These are phyloP conservation scores for Euwallacea fornicatus DNA, from an alignment of 1,140 invertebrate species.

Conservation along the genomic window DNA sequence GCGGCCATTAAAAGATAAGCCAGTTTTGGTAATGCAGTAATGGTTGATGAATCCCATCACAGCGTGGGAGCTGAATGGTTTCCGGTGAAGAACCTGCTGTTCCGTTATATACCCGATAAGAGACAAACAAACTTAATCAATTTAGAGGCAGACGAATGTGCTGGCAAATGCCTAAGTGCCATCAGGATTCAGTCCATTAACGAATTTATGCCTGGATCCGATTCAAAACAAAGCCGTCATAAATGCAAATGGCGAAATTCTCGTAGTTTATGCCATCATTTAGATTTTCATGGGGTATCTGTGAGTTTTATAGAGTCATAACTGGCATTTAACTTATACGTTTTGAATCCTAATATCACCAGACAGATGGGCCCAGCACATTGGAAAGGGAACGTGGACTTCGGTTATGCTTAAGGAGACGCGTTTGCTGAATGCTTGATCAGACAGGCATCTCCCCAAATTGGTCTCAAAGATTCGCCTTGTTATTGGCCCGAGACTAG, in stretches of 20 bases:
- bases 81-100: too few relatives aligned
- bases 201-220: constrained; percentile 17
- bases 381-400: too few relatives aligned
- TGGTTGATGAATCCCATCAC: constrained; percentile 14
- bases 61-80: too few relatives aligned
- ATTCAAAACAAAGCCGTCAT: constrained; percentile 24
- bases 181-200: constrained; percentile 4
- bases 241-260: constrained; percentile 32
- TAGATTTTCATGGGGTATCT: constrained; percentile 20
- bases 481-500: too few relatives aligned
- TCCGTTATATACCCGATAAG: too few relatives aligned
- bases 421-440: too few relatives aligned
- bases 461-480: too few relatives aligned
- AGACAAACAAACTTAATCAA: not conserved
- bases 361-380: too few relatives aligned
- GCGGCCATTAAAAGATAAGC: constrained; percentile 34
- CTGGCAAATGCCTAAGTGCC: constrained; percentile 7
- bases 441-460: too few relatives aligned
- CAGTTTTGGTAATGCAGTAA: constrained; percentile 17
- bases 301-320: constrained; percentile 24
- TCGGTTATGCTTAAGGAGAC: too few relatives aligned
- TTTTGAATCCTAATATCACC: not conserved
- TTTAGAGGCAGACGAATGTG: not conserved
- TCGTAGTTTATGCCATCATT: constrained; percentile 28
- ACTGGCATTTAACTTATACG: constrained; percentile 26